Evolutionary conservation across 2,113 vertebrate species (phyloP).

Genomic region (Arvicanthis niloticus): DNA sequence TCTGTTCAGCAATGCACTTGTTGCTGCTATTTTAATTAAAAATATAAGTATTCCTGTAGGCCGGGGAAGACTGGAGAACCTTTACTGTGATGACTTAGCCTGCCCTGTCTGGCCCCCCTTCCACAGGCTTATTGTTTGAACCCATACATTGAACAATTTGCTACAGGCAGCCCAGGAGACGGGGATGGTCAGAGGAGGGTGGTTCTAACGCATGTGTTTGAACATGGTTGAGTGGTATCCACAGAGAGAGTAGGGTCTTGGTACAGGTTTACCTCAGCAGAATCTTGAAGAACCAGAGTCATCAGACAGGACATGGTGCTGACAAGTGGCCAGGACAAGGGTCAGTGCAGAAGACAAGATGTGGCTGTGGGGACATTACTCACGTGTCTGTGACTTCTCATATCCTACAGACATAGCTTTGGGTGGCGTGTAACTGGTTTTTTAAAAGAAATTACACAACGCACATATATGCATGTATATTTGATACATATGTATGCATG

Average conservation of each 20-base stretch:
- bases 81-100: neutral
- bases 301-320: neutral
- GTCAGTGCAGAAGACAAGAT: neutral
- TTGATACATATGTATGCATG: neutral
- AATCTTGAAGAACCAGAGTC: neutral
- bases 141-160: neutral
- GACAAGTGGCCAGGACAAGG: neutral
- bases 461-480: neutral
- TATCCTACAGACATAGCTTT: neutral
- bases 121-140: neutral
- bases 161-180: neutral
- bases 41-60: neutral
- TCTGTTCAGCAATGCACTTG: neutral
- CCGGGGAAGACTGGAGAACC: neutral
- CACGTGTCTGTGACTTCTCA: neutral
- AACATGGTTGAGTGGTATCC: neutral
- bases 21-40: constrained; percentile 29
- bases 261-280: neutral
- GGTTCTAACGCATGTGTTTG: neutral
- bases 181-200: neutral
- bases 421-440: neutral
- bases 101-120: neutral
- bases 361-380: neutral
- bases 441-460: neutral
- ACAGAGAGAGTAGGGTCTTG: too few species aligned